Evolutionary conservation across 2,888 invertebrate genomes (phyloP), one percentile per base, ranked within the genome.

Genomic region (Nymphalis c-album): DNA sequence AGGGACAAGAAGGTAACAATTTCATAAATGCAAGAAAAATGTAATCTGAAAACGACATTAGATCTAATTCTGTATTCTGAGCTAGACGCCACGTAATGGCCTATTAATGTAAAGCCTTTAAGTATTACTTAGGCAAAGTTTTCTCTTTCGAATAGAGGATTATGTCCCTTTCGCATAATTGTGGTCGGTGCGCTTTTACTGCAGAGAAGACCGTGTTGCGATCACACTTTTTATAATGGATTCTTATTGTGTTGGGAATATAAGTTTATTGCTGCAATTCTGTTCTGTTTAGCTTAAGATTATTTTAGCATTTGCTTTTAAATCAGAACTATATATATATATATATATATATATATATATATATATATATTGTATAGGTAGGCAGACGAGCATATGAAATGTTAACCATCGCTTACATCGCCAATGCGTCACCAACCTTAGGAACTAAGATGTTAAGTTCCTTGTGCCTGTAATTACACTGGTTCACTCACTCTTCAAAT

Each of bases 71-170:
- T 22, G n/a, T 65, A 65, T 65, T 65, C 60, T n/a, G 46, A 46
- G 40, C 53, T 20, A 22, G 31, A 20, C 60, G 35, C 7, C 22
- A 50, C 17, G 22, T 65, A 55, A 60, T 60, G 20, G 65, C 50
- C 59, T 50, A 59, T 64, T 51, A 60, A 60, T 53, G 65, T 60
- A 51, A 65, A 53, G 60, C 60, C 51, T 64, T 65, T 59, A 40
- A 65, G 51, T 60, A 53, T 20, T 65, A 53, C 51, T 60, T 17
- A 60, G 10, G 20, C 46, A 65, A 55, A 60, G 51, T 60, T 60
- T 35, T 46, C 53, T 60, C 60, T 59, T 50, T 59, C 40, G 26
- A 64, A 51, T 55, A 53, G 26, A 53, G 26, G 22, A 53, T 53
- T 53, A 31, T 8, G 53, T 48, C 13, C 50, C 40, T 64, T 58